Evolutionary conservation across 2,797 vertebrate genomes (phyloP).

Genomic region (Pipistrellus pygmaeus): DNA sequence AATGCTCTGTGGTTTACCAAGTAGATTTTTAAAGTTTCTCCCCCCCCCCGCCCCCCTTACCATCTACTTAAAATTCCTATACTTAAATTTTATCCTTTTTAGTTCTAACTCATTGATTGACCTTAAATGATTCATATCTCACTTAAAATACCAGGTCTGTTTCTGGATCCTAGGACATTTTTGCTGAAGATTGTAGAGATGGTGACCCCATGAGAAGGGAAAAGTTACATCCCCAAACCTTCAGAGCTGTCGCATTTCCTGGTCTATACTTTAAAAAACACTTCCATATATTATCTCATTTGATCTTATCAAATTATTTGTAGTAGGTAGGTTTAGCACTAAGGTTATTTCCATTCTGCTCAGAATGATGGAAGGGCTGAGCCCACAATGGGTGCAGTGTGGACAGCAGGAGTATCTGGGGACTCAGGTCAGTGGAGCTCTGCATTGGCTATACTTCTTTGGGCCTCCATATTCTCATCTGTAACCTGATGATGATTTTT

Average conservation of each 20-base stretch:
- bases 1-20: constrained; percentile 29
- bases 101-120: background rate
- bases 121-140: background rate
- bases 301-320: background rate
- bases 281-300: background rate
- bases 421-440: background rate
- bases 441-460: background rate
- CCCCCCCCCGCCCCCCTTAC: too few species aligned
- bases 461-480: background rate
- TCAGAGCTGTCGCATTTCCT: background rate
- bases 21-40: background rate
- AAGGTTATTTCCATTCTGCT: constrained; percentile 7
- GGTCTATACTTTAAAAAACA: background rate
- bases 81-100: background rate
- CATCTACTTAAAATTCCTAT: background rate
- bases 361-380: background rate
- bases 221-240: background rate
- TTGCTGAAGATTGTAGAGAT: background rate
- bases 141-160: background rate
- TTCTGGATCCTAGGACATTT: background rate
- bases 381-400: background rate
- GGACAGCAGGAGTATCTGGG: background rate
- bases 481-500: background rate
- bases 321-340: background rate
- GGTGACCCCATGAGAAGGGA: background rate